Evolutionary conservation across 2,797 vertebrate genomes (phyloP).

Genomic region (Sebastes itinus): DNA sequence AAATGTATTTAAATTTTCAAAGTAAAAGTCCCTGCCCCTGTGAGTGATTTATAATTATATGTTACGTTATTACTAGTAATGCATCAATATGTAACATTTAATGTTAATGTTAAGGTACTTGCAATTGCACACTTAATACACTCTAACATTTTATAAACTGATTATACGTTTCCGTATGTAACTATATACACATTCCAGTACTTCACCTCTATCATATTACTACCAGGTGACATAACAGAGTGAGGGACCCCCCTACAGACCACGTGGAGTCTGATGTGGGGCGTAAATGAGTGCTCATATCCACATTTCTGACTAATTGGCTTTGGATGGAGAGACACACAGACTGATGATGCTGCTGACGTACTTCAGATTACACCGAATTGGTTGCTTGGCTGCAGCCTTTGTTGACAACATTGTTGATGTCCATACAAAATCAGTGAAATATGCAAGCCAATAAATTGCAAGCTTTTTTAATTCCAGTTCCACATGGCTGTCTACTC

Average conservation of each 20-base stretch:
- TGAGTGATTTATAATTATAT: not conserved
- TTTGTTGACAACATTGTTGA: slow-evolving; percentile 47
- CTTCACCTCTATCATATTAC: not conserved
- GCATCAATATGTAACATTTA: not conserved
- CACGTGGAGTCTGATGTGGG: slow-evolving; percentile 61
- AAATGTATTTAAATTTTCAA: not conserved
- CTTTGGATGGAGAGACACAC: slow-evolving; percentile 29
- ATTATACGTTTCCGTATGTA: too few relatives aligned
- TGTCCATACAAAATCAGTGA: slow-evolving; percentile 44
- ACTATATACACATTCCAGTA: not conserved
- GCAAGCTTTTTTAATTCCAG: slow-evolving; percentile 30
- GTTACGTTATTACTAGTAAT: not conserved
- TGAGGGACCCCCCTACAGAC: not conserved
- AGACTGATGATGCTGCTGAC: slow-evolving; percentile 43
- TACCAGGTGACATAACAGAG: not conserved
- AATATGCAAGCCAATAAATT: slow-evolving; percentile 36
- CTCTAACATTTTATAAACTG: not conserved
- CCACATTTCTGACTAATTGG: slow-evolving; percentile 57
- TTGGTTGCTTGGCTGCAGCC: slow-evolving; percentile 23
- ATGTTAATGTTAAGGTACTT: not conserved
- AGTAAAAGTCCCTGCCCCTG: not conserved
- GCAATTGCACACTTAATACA: not conserved
- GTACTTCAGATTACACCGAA: slow-evolving; percentile 21
- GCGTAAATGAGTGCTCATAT: slow-evolving; percentile 6
- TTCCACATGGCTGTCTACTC: not conserved